Evolutionary conservation across 2,797 vertebrate genomes (phyloP), one percentile per base, ranked within the genome.

Genomic region (Echiichthys vipera): DNA sequence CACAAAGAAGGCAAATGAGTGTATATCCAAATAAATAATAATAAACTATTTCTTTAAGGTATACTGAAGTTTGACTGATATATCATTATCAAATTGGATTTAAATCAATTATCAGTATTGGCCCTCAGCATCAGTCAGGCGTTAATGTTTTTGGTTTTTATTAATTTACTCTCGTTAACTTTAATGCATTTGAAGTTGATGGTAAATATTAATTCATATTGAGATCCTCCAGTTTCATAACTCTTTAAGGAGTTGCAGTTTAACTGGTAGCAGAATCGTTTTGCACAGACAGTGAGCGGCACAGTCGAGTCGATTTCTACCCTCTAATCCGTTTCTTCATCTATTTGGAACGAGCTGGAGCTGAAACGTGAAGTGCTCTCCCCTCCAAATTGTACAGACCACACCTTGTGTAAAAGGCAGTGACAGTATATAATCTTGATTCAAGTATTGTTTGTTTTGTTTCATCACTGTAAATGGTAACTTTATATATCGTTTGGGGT

Each of bases 391-490:
- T 47, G 30, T 78, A 49, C 43, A 67, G 50, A 45, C 47, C 63
- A 40, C 51, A 59, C 47, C 17, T 70, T 22, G 59, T 56, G 39
- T 65, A 17, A 8, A 36, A 46, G 15, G 4, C 71, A 1, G 55
- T 18, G 71, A 40, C 57, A 71, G 70, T 76, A 56, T 78, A 73
- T 63, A 18, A 51, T 69, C 39, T 47, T 56, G n/a, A 70, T 45
- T 70, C n/a, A n/a, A n/a, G n/a, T n/a, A n/a, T n/a, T 76, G 17
- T 50, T 7, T 11, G 27, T 64, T 80, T 43, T 13, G 13, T 83
- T 81, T 49, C 18, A 34, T 70, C 53, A 37, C 65, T 89, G 85
- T 92, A 83, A 77, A 89, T 90, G 86, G 2, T 14, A 56, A 67
- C 56, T 77, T 73, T 56, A 20, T 69, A 18, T 20, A 32, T 47